Evolutionary conservation across 2,797 vertebrate species (phyloP).

Genomic region (Manis crassicaudata): DNA sequence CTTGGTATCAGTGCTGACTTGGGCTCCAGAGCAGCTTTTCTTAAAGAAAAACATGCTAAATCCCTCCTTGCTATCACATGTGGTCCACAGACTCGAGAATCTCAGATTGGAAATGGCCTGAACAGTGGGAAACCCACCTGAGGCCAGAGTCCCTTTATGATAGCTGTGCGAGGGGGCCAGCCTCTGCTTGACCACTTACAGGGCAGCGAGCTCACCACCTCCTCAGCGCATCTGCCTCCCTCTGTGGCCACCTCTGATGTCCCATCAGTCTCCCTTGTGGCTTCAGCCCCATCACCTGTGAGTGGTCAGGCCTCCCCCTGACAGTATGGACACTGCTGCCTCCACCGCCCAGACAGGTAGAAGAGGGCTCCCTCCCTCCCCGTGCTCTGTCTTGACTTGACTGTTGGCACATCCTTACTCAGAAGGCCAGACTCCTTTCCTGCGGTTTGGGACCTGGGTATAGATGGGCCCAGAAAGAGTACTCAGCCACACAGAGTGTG

Average conservation of each 20-base stretch:
- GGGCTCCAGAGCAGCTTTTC: background rate
- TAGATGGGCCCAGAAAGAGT: background rate
- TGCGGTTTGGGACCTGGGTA: background rate
- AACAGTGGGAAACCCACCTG: background rate
- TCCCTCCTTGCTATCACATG: background rate
- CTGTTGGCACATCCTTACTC: background rate
- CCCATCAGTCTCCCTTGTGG: background rate
- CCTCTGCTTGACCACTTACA: background rate
- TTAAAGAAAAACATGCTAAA: background rate
- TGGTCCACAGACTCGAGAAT: background rate
- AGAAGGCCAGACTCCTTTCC: background rate
- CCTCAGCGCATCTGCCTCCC: background rate
- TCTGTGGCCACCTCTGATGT: background rate
- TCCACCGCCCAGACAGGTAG: background rate
- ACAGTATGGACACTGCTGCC: background rate
- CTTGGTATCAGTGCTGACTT: background rate
- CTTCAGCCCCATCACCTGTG: background rate
- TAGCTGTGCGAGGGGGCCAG: rapidly evolving
- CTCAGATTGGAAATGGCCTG: background rate
- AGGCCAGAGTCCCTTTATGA: background rate
- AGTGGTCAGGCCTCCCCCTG: background rate
- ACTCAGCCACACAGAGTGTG: too few relatives aligned
- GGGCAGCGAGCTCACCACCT: background rate
- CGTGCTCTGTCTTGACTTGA: background rate
- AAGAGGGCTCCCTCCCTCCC: background rate